Conservation (phyloP, 2,113 vertebrate genomes). For the Seriola rivoliana region DNA sequence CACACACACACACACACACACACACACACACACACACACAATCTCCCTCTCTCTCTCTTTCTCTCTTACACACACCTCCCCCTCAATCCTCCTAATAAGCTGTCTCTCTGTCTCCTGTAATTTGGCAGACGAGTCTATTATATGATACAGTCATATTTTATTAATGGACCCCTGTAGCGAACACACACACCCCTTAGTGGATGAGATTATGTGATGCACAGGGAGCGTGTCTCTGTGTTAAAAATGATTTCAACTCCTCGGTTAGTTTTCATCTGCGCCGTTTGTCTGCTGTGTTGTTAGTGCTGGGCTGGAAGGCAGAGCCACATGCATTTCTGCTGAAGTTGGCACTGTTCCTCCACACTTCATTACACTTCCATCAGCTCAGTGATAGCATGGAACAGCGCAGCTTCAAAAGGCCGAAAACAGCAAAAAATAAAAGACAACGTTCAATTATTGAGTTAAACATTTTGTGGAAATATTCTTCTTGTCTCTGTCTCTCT, state of each 20-base stretch:
- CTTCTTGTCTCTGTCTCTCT: conserved; percentile 39
- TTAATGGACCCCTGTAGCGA: conserved; percentile 80
- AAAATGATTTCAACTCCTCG: conserved; percentile 71
- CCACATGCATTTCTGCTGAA: conserved; percentile 66
- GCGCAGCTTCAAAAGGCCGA: conserved; percentile 50
- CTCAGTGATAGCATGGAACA: conserved; percentile 46
- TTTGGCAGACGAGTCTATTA: conserved; percentile 84
- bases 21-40: conserved; percentile 12
- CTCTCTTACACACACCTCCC: conserved; percentile 55
- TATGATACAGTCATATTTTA: conserved; percentile 85
- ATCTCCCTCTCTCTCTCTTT: conserved; percentile 16
- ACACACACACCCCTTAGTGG: conserved; percentile 77
- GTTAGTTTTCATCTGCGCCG: conserved; percentile 61
- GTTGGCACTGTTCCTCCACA: conserved; percentile 68
- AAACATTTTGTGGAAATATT: conserved; percentile 61
- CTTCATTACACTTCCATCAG: conserved; percentile 73
- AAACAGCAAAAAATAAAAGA: conserved; percentile 62
- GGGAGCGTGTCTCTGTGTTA: conserved; percentile 69
- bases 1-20: conserved; percentile 14
- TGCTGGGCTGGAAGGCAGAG: conserved; percentile 59
- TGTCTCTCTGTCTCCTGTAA: conserved; percentile 83
- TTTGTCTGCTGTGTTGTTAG: conserved; percentile 63
- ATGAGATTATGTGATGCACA: conserved; percentile 77
- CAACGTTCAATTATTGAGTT: conserved; percentile 57
- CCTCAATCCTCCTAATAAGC: conserved; percentile 80